phyloP scores from a whole-genome alignment of 2,797 vertebrate species.

The Ctenochaetus hawaiiensis region DNA sequence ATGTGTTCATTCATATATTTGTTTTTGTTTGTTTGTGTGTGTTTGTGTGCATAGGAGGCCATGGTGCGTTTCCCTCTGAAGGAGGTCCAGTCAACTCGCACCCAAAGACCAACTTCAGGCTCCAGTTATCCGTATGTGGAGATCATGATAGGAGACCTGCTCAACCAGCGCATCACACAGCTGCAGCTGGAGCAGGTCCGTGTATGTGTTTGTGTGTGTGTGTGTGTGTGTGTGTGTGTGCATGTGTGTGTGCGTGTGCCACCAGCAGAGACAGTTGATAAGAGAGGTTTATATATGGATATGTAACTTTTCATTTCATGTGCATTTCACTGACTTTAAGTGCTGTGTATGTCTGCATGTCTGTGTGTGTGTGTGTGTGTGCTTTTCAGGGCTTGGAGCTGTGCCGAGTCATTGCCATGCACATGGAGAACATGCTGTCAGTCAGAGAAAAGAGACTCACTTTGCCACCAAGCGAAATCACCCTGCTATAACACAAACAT shows the following conservation, averaged over 20 bases:
- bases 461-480: conserved; percentile 96
- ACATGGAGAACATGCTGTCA: conserved; percentile 93
- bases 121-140: conserved; percentile 97
- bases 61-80: conserved; percentile 91
- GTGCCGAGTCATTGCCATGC: conserved; percentile 93
- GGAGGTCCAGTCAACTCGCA: conserved; percentile 94
- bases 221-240: too few species aligned
- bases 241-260: not conserved
- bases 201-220: conserved; percentile 28
- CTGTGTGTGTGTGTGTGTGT: conserved; percentile 41
- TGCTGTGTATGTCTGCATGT: not conserved
- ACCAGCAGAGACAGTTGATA: not conserved
- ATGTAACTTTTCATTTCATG: not conserved
- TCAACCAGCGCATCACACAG: conserved; percentile 91
- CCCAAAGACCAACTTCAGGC: conserved; percentile 90
- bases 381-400: conserved; percentile 92
- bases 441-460: conserved; percentile 93
- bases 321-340: not conserved
- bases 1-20: not conserved
- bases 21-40: not conserved
- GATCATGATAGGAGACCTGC: conserved; percentile 91
- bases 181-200: conserved; percentile 95
- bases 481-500: conserved; percentile 87
- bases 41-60: conserved; percentile 85
- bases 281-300: not conserved